Conservation (phyloP, 2,797 vertebrate species). For the Nasua narica region DNA sequence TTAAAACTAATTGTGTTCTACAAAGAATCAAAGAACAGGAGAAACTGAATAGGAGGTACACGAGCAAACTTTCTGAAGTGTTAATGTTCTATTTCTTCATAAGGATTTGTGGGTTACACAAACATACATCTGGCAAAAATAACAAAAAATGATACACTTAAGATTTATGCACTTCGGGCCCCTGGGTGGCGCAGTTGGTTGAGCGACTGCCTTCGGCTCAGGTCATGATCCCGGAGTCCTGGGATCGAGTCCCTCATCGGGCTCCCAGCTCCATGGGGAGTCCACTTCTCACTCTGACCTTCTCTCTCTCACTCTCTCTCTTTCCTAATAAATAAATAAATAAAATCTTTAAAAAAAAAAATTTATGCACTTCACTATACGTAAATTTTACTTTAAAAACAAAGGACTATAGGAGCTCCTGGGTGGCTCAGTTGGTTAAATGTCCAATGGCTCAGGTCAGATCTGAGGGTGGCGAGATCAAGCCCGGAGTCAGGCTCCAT, state of each 20-base stretch:
- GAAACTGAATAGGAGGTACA: background rate
- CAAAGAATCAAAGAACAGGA: background rate
- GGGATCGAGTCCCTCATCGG: too few relatives aligned
- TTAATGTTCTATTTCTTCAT: background rate
- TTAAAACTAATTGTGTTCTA: background rate
- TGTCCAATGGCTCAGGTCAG: background rate
- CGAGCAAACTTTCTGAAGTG: background rate
- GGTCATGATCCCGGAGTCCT: too few relatives aligned
- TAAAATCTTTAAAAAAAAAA: too few relatives aligned
- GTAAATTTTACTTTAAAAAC: background rate
- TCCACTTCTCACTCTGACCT: too few relatives aligned
- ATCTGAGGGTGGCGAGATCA: background rate
- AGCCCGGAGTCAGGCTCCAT: background rate
- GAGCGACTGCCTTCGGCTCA: too few relatives aligned
- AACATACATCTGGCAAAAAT: background rate
- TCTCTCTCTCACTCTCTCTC: too few relatives aligned
- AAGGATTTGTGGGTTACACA: background rate
- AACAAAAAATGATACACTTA: background rate
- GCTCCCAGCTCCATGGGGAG: too few relatives aligned
- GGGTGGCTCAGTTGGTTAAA: background rate
- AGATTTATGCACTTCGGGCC: background rate
- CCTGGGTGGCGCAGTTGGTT: too few relatives aligned
- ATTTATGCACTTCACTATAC: background rate
- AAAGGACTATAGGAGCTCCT: background rate
- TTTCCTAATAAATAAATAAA: too few relatives aligned